A percentile compares a stretch with the other conserved stretches of the same genome.
Conservation (phyloP, 2,113 vertebrate genomes). For the Actenoides hombroni region DNA sequence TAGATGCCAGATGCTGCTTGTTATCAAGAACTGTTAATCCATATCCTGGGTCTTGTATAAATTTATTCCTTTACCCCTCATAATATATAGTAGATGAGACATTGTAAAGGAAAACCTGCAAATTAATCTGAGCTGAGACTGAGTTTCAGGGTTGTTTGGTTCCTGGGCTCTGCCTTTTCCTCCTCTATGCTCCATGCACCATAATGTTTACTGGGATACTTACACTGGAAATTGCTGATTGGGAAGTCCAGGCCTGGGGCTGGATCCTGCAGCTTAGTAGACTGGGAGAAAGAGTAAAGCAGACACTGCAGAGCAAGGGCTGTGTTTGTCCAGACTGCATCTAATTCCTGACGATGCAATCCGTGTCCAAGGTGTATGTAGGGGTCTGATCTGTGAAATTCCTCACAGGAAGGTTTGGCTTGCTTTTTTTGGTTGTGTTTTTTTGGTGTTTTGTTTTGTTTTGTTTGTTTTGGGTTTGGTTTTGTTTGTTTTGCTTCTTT, state of each 20-base stretch:
- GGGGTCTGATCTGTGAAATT: neutral
- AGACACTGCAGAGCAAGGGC: neutral
- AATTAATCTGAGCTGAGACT: neutral
- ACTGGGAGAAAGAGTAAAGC: neutral
- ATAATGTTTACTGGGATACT: neutral
- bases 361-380: neutral
- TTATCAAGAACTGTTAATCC: neutral
- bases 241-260: neutral
- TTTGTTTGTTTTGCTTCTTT: too few species aligned
- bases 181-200: neutral
- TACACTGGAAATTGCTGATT: neutral
- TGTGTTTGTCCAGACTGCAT: neutral
- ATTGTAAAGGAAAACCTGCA: neutral
- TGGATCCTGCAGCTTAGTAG: neutral
- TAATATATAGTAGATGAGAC: neutral
- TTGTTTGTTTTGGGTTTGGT: too few species aligned
- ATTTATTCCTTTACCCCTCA: neutral
- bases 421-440: too few species aligned
- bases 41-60: neutral
- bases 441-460: too few species aligned
- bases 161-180: neutral
- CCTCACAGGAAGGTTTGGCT: neutral
- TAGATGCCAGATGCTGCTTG: neutral
- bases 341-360: neutral
- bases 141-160: neutral